Evolutionary conservation across 2,113 vertebrate genomes (phyloP).

Genomic region (Chiloscyllium plagiosum): DNA sequence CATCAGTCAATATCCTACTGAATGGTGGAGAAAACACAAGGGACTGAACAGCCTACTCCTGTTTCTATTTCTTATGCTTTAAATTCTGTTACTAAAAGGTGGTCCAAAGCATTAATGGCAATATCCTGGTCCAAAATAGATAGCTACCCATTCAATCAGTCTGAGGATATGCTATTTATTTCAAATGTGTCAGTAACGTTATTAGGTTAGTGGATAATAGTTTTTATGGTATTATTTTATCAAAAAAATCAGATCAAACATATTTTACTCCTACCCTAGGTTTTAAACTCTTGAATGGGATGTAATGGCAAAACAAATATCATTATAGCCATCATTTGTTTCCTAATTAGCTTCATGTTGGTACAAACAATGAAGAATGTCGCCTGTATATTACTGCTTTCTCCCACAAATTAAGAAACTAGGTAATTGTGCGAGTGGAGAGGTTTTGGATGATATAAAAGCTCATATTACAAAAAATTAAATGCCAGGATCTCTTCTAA

Average conservation of each 20-base stretch:
- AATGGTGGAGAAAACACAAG: no score
- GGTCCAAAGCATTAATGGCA: no score
- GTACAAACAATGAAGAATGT: not conserved
- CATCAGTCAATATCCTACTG: no score
- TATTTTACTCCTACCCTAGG: not conserved
- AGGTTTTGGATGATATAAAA: not conserved
- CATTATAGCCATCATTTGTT: not conserved
- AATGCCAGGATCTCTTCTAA: not conserved
- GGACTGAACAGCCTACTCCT: no score
- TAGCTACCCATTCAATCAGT: no score
- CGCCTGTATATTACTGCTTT: not conserved
- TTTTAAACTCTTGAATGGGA: not conserved
- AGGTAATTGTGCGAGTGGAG: rapidly evolving
- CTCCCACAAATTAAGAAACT: not conserved
- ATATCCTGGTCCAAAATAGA: no score
- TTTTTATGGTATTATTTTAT: not conserved
- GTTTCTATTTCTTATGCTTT: no score
- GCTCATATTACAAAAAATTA: not conserved
- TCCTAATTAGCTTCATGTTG: not conserved
- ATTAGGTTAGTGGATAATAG: not conserved
- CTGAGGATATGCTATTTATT: not conserved
- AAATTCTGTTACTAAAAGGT: no score
- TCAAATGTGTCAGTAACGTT: not conserved
- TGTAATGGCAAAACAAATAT: not conserved
- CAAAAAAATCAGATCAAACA: not conserved